Evolutionary conservation across 2,888 invertebrate genomes (phyloP).

Genomic region (Leptogaster cylindrica): DNA sequence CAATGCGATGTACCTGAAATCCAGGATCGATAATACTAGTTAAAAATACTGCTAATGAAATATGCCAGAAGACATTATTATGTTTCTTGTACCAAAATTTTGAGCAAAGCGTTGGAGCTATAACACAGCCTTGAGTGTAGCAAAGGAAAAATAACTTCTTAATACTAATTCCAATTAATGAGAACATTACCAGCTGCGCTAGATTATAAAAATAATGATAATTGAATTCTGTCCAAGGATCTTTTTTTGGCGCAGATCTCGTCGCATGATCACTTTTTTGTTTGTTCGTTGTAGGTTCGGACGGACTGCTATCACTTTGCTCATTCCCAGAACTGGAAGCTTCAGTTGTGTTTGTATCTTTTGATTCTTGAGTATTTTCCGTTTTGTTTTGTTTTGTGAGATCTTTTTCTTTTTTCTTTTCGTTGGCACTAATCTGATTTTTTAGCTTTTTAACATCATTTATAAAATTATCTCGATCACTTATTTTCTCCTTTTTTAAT

Average conservation of each 20-base stretch:
- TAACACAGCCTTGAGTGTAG: slow-evolving; percentile 64
- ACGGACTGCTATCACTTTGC: too few relatives aligned
- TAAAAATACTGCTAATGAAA: slow-evolving; percentile 63
- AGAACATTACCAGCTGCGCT: slow-evolving; percentile 73
- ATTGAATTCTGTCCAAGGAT: slow-evolving; percentile 41
- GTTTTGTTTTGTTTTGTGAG: slow-evolving; percentile 51
- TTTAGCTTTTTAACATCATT: slow-evolving; percentile 58
- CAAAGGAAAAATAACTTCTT: slow-evolving; percentile 60
- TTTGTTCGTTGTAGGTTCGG: slow-evolving; percentile 28
- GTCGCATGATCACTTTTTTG: slow-evolving; percentile 45
- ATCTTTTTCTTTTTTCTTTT: slow-evolving; percentile 51
- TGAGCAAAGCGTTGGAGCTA: slow-evolving; percentile 71
- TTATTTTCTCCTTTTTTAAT: slow-evolving; percentile 52
- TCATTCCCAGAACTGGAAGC: slow-evolving; percentile 54
- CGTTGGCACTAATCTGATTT: slow-evolving; percentile 54
- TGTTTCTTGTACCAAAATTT: slow-evolving; percentile 65
- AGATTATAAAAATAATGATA: slow-evolving; percentile 69
- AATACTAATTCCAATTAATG: slow-evolving; percentile 55
- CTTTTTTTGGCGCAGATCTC: neutral
- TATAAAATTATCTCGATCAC: slow-evolving; percentile 57
- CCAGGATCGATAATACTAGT: slow-evolving; percentile 62
- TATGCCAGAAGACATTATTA: slow-evolving; percentile 59
- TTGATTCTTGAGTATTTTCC: neutral
- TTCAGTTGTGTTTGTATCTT: slow-evolving; percentile 43
- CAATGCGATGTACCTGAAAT: slow-evolving; percentile 55